Evolutionary conservation across 2,797 vertebrate genomes (phyloP).

Genomic region (Sebastes variabilis): DNA sequence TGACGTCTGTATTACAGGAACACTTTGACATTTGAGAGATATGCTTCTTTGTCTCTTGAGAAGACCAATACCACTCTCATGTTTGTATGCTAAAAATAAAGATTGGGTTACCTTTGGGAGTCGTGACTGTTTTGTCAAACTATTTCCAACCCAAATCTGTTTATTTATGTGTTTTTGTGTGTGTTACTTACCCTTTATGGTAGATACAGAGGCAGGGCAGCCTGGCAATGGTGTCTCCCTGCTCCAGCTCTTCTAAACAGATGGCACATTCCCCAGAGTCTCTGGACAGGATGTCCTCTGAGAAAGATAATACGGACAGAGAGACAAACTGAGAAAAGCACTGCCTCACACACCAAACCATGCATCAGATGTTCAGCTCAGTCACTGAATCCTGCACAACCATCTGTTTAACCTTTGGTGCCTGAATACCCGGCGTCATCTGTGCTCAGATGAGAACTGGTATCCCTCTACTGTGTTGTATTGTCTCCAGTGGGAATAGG

Average conservation of each 20-base stretch:
- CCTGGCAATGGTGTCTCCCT: slow-evolving; percentile 96
- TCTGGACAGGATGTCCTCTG: slow-evolving; percentile 97
- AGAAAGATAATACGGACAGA: slow-evolving; percentile 66
- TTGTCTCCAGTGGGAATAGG: neutral
- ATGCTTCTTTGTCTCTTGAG: neutral
- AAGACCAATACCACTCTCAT: neutral
- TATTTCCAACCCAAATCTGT: neutral
- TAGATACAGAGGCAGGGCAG: slow-evolving; percentile 99
- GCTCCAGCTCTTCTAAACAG: slow-evolving; percentile 95
- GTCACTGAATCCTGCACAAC: slow-evolving; percentile 1
- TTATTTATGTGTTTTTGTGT: neutral
- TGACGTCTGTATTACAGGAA: neutral
- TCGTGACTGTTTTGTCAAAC: neutral
- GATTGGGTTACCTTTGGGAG: neutral
- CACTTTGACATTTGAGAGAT: neutral
- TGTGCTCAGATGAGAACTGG: neutral
- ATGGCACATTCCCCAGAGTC: slow-evolving; percentile 98
- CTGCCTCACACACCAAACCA: neutral
- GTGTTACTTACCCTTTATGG: slow-evolving; percentile 91
- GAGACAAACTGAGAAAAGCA: slow-evolving; percentile 41
- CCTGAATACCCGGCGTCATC: neutral
- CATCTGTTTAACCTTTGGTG: slow-evolving; percentile 47
- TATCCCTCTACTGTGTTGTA: neutral
- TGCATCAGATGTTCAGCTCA: slow-evolving; percentile 26
- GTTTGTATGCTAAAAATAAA: neutral